Base-by-base conservation (phyloP, 2,113 vertebrate genomes). In the Lathamus discolor region DNA sequence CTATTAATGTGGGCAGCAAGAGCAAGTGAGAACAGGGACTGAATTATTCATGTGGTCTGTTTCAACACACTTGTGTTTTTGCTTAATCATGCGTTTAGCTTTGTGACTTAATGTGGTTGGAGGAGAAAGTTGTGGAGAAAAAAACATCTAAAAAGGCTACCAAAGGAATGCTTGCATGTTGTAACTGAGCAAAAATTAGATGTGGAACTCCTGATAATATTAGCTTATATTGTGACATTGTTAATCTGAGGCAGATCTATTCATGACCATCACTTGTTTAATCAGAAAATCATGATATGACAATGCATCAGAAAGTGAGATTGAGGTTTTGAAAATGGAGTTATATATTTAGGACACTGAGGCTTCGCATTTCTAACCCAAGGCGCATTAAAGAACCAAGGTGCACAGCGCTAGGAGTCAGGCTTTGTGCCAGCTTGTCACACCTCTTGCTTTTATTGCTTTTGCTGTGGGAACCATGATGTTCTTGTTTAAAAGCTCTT, bases 81-180 rank as follows among this genome's bases (percentile, higher is more conserved):
- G 22, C 55, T 86, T 80, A 73, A 61, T 74, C 35, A 33, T 1
- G 13, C 33, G 17, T 62, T 86, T 57, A 52, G 19, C 20, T 80
- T 51, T 89, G 52, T 93, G 86, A 92, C 55, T 97, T 92, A 39
- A 89, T 80, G 66, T 66, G 64, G 86, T 63, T 68, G 57, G 31
- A 81, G 77, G 43, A 88, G 22, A 66, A 85, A 68, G 61, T 63
- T 86, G 44, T 70, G 28, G 83, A 55, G 74, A 57, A 57, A 61
- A 17, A 66, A 51, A 55, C 41, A 11, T 27, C 69, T 54, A 18
- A 37, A 83, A 64, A 63, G 24, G 27, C 55, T 80, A 29, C 41
- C 8, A 23, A 67, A 80, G 66, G 54, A 96, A 84, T 5, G 20
- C 54, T 70, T 43, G 19, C 7, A 3, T 75, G 13, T 35, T 84